phyloP scores from a whole-genome alignment of 2,113 vertebrate genomes.

The Hystrix brachyura region DNA sequence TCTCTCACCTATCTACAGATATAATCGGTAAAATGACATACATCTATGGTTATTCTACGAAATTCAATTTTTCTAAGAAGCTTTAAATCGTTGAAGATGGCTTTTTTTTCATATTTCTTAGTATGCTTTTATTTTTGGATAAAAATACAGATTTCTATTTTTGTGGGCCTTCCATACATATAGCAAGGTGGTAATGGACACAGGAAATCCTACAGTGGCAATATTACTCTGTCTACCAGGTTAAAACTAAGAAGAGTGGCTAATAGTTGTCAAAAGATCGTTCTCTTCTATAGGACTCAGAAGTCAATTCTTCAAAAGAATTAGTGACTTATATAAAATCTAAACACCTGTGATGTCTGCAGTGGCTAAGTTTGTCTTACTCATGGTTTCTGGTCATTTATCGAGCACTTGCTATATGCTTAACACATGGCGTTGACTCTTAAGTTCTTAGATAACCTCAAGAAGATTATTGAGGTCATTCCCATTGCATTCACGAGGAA shows the following conservation, averaged over 20 bases:
- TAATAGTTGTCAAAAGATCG: neutral
- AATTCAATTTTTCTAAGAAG: neutral
- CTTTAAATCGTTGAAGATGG: slow-evolving; percentile 4
- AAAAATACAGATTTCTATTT: slow-evolving; percentile 16
- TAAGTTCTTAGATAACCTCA: neutral
- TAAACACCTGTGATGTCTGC: neutral
- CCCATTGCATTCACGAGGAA: neutral
- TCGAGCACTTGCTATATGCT: neutral
- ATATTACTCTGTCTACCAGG: neutral
- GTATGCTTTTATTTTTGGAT: neutral
- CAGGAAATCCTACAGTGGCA: neutral
- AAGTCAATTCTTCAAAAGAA: neutral
- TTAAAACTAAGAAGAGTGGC: slow-evolving; percentile 30
- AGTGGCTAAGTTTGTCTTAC: neutral
- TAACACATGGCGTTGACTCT: neutral
- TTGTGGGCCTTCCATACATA: neutral
- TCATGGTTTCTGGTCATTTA: neutral
- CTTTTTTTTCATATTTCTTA: neutral
- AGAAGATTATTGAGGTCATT: neutral
- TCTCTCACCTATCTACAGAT: neutral
- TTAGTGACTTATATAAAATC: neutral
- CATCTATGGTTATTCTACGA: neutral
- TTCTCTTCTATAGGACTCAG: neutral
- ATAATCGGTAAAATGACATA: neutral
- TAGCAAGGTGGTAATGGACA: neutral